phyloP scores from a whole-genome alignment of 2,888 invertebrate species.

The Eupithecia abbreviata region DNA sequence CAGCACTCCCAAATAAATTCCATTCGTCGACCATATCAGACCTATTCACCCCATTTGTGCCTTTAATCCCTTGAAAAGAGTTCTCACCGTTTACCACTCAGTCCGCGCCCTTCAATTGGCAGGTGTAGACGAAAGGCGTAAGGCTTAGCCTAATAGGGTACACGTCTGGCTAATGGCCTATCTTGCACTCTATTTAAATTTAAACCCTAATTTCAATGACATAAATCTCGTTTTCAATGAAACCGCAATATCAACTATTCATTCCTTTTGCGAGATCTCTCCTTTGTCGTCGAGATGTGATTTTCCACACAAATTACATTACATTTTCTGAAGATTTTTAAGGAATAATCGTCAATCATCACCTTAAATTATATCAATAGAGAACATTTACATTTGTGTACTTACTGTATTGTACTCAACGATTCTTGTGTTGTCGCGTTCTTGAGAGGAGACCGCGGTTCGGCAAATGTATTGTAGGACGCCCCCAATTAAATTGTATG shows the following conservation, averaged over 20 bases:
- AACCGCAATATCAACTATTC: neutral
- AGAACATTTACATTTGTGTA: too few species aligned
- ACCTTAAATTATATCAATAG: too few species aligned
- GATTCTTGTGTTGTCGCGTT: too few species aligned
- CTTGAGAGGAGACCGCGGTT: too few species aligned
- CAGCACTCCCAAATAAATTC: neutral
- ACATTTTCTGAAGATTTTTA: neutral
- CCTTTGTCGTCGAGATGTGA: neutral
- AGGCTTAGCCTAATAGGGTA: conserved; percentile 23
- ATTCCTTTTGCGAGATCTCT: neutral
- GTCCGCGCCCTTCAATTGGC: conserved; percentile 28
- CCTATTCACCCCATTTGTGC: conserved; percentile 22
- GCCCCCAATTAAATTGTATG: too few species aligned
- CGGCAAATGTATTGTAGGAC: too few species aligned
- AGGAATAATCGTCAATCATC: neutral
- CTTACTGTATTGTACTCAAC: too few species aligned
- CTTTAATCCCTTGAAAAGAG: conserved; percentile 29
- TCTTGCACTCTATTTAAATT: conserved; percentile 1
- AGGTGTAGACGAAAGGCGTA: conserved; percentile 28
- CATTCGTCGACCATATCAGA: conserved; percentile 22
- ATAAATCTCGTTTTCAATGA: neutral
- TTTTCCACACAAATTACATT: neutral
- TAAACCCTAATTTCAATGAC: neutral
- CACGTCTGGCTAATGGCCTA: neutral
- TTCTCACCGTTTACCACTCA: conserved; percentile 18